Evolutionary conservation across 2,888 invertebrate genomes (phyloP).

Genomic region (Danaus chrysippus): DNA sequence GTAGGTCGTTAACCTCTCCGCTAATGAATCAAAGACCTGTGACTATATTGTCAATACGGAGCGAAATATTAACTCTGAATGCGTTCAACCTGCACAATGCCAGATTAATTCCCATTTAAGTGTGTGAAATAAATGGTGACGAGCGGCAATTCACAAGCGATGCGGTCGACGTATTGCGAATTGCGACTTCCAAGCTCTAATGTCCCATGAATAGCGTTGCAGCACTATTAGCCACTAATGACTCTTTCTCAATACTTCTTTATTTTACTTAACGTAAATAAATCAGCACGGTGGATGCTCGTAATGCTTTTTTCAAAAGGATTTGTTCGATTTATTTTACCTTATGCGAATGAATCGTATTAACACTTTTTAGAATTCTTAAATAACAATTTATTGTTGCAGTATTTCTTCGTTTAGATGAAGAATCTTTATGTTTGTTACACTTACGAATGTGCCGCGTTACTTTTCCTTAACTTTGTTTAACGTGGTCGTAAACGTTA

Average conservation of each 20-base stretch:
- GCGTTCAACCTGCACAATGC: slow-evolving; percentile 56
- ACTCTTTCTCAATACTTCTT: slow-evolving; percentile 18
- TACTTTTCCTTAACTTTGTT: too few species aligned
- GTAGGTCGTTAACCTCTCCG: slow-evolving; percentile 65
- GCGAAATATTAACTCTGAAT: slow-evolving; percentile 65
- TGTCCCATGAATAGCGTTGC: slow-evolving; percentile 41
- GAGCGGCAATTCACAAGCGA: slow-evolving; percentile 35
- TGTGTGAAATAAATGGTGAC: slow-evolving; percentile 63
- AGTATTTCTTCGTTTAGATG: background rate
- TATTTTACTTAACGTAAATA: slow-evolving; percentile 13
- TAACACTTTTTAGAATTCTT: background rate
- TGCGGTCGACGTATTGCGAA: slow-evolving; percentile 27
- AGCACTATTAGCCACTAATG: slow-evolving; percentile 26
- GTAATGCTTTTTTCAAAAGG: background rate
- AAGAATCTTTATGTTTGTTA: too few species aligned
- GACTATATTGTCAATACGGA: slow-evolving; percentile 70
- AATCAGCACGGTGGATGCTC: background rate
- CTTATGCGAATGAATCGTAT: background rate
- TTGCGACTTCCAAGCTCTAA: slow-evolving; percentile 35
- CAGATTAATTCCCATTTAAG: slow-evolving; percentile 71
- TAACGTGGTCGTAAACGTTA: background rate
- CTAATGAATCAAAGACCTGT: slow-evolving; percentile 73
- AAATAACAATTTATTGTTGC: background rate
- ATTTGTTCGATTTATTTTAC: background rate
- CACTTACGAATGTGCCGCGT: too few species aligned